These are phyloP conservation scores for Drosophila obscura DNA, from an alignment of 1,140 invertebrate genomes.

Conservation along the genomic window DNA sequence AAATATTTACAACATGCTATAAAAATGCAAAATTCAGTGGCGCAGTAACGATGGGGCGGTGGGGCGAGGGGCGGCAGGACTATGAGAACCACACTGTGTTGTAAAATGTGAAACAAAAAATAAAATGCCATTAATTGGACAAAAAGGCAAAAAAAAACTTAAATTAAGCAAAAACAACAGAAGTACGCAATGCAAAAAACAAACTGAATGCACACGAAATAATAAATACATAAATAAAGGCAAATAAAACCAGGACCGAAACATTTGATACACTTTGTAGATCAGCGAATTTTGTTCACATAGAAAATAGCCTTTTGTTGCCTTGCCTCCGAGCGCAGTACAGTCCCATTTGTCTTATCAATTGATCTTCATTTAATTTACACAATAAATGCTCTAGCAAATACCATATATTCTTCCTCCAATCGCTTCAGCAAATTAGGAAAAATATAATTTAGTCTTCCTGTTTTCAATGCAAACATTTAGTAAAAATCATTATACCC, in stretches of 20 bases:
- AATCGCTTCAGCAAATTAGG: too few relatives aligned
- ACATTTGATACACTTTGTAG: too few relatives aligned
- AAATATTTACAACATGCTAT: conserved; percentile 67
- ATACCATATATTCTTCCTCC: too few relatives aligned
- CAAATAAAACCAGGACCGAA: conserved; percentile 43
- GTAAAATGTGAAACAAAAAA: conserved; percentile 79
- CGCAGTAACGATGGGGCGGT: not conserved
- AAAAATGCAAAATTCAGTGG: conserved; percentile 75
- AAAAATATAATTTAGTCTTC: too few relatives aligned
- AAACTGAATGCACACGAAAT: conserved; percentile 53
- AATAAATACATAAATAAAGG: conserved; percentile 72
- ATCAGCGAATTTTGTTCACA: too few relatives aligned
- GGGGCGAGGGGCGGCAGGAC: conserved; percentile 2
- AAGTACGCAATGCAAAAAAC: conserved; percentile 17
- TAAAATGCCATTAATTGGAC: conserved; percentile 80
- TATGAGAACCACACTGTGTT: conserved; percentile 50
- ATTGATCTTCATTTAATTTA: too few relatives aligned
- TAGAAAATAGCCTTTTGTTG: too few relatives aligned
- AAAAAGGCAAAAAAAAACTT: conserved; percentile 50
- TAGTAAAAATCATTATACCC: too few relatives aligned
- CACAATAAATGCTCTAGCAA: too few relatives aligned
- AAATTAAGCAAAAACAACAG: conserved; percentile 20
- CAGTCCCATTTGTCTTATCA: too few relatives aligned
- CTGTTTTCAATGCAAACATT: too few relatives aligned
- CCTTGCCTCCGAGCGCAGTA: too few relatives aligned